Conservation (phyloP, 2,797 vertebrate species). For the Kryptopterus vitreolus region DNA sequence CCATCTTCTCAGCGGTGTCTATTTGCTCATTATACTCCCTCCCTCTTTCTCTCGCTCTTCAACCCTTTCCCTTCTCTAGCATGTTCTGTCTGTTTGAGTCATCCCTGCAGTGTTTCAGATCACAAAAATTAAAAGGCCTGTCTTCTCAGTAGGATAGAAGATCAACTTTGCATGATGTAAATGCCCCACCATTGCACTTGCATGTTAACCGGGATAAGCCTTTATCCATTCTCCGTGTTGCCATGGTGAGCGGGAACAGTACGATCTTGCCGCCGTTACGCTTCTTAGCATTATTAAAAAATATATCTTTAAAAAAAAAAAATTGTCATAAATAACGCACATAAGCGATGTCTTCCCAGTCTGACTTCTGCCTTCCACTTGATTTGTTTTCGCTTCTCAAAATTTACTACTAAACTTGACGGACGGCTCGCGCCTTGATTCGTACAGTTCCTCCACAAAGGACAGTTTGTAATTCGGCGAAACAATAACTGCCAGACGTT, state of each 20-base stretch:
- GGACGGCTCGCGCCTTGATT: slow-evolving; percentile 15
- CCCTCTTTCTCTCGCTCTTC: slow-evolving; percentile 41
- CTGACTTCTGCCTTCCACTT: slow-evolving; percentile 2
- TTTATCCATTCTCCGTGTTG: slow-evolving; percentile 37
- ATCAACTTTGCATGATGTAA: slow-evolving; percentile 51
- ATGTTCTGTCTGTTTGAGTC: neutral
- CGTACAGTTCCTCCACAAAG: neutral
- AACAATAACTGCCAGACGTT: neutral
- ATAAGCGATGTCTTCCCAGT: slow-evolving; percentile 27
- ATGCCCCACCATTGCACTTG: slow-evolving; percentile 44
- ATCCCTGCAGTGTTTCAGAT: slow-evolving; percentile 25
- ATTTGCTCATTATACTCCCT: slow-evolving; percentile 27
- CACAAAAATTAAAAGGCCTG: slow-evolving; percentile 35
- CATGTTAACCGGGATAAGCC: slow-evolving; percentile 35
- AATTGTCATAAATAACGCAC: slow-evolving; percentile 46
- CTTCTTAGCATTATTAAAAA: slow-evolving; percentile 43
- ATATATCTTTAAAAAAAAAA: slow-evolving; percentile 38
- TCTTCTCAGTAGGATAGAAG: slow-evolving; percentile 42
- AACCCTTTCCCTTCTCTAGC: slow-evolving; percentile 50
- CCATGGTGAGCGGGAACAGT: slow-evolving; percentile 47
- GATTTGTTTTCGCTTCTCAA: slow-evolving; percentile 39
- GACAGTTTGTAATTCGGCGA: neutral
- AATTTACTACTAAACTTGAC: slow-evolving; percentile 24
- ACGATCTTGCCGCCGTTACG: slow-evolving; percentile 17
- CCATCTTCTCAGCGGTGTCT: slow-evolving; percentile 25